Evolutionary conservation across 1,140 invertebrate genomes (phyloP), one percentile per base, ranked within the genome.

Genomic region (Diprion similis): DNA sequence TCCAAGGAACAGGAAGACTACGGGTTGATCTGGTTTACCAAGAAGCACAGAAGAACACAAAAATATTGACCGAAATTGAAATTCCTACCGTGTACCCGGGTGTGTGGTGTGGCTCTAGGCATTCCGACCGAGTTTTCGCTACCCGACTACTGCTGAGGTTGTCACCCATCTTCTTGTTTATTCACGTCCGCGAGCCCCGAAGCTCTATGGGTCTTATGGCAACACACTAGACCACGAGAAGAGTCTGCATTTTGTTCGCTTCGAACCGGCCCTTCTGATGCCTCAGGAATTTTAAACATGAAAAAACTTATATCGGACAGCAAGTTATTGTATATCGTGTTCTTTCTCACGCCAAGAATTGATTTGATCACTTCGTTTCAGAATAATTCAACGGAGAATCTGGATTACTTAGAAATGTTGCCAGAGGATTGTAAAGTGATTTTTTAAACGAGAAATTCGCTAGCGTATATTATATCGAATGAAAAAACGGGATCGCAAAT

Each of bases 51-150:
- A 59, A 59, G 51, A 59, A 17, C 51, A 59, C 51, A 59, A 59
- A 59, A 59, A 59, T 59, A 59, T 59, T 59, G 51, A 59, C 51
- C 51, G 51, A 59, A 59, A 59, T 59, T 59, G 51, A 59, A 59
- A 59, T 59, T 59, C 51, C 51, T 59, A 0, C 3, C 51, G n/a
- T 59, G 51, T 59, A 59, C 51, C 11, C 11, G n/a, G n/a, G 51
- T 13, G 51, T 13, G 11, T 17, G 11, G 51, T 51, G 48, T 59
- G 51, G 51, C n/a, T 59, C 11, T 59, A 59, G 51, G 51, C 51
- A 59, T 59, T 59, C 51, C 51, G 51, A 59, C 11, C 11, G 51
- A 17, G 51, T 15, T 13, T 59, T 17, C n/a, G 11, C 51, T 13
- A 59, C 24, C 51, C 11, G 51, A 59, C 11, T 13, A 59, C 51